A percentile compares a stretch with the other conserved stretches of the same genome.
Evolutionary conservation across 2,797 vertebrate species (phyloP).

Genomic region (Margarornis squamiger): DNA sequence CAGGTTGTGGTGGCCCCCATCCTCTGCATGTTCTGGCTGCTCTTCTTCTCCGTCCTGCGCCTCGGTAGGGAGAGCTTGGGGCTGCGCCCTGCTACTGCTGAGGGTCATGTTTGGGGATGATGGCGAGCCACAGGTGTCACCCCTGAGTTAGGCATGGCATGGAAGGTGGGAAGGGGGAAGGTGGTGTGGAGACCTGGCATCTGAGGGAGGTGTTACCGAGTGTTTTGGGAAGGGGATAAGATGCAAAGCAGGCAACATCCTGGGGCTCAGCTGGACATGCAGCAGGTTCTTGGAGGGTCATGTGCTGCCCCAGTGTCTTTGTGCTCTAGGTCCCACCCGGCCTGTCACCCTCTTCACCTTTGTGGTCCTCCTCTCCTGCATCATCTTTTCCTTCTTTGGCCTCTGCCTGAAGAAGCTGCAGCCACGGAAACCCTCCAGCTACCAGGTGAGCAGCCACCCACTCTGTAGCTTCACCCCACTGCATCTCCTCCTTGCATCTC

Average conservation of each 20-base stretch:
- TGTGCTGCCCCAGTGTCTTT: conserved; percentile 36
- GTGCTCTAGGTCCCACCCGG: conserved; percentile 80
- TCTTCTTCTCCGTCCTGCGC: conserved; percentile 94
- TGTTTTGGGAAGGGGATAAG: not conserved
- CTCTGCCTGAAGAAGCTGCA: conserved; percentile 87
- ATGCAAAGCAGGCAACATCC: not conserved
- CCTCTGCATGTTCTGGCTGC: conserved; percentile 95
- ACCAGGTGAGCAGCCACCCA: conserved; percentile 80
- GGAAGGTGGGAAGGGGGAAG: not conserved
- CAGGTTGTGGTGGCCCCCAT: conserved; percentile 91
- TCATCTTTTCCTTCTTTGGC: conserved; percentile 82
- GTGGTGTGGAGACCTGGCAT: not conserved
- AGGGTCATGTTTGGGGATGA: not conserved
- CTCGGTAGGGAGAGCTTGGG: conserved; percentile 79
- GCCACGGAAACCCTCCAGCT: conserved; percentile 81
- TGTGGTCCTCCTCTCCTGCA: conserved; percentile 81
- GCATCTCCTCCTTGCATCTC: not conserved
- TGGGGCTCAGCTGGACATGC: not conserved
- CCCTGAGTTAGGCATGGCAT: not conserved
- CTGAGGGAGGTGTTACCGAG: not conserved
- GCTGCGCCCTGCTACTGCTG: not conserved
- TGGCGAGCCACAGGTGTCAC: fast-evolving
- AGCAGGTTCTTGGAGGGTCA: not conserved
- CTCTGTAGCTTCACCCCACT: not conserved
- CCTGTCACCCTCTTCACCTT: conserved; percentile 91